phyloP scores from a whole-genome alignment of 2,888 invertebrate genomes.

The Hydrotaea diabolus region DNA sequence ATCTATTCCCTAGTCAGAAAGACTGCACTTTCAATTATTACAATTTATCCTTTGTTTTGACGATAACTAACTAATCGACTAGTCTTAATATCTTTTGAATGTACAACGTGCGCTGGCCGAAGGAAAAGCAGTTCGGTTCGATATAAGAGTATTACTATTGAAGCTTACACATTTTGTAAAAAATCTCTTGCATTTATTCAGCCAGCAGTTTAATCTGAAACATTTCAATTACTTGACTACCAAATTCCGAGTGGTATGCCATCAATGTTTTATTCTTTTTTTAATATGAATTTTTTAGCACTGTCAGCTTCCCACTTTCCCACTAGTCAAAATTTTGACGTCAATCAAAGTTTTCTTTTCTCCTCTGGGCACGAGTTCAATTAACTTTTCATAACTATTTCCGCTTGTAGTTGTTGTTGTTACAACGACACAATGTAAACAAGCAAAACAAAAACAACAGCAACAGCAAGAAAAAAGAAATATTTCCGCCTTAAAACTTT shows the following conservation, averaged over 20 bases:
- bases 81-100: too few species aligned
- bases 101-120: too few species aligned
- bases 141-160: too few species aligned
- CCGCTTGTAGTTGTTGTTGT: background rate
- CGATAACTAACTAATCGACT: too few species aligned
- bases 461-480: constrained; percentile 17
- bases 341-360: constrained; percentile 12
- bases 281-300: background rate
- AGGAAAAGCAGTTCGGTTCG: too few species aligned
- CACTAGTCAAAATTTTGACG: constrained; percentile 23
- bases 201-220: too few species aligned
- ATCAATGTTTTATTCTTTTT: background rate
- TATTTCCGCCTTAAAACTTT: constrained; percentile 26
- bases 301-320: constrained; percentile 12
- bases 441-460: constrained; percentile 7
- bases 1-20: too few species aligned
- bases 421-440: background rate
- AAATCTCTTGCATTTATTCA: too few species aligned
- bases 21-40: too few species aligned
- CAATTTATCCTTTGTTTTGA: too few species aligned
- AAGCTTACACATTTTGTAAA: too few species aligned
- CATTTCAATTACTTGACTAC: too few species aligned
- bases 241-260: background rate
- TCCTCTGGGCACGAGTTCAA: constrained; percentile 5
- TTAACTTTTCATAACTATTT: constrained; percentile 29